These are phyloP conservation scores for Tanaodytes sp. DNA, from an alignment of 2,888 invertebrate genomes.

Conservation along the genomic window DNA sequence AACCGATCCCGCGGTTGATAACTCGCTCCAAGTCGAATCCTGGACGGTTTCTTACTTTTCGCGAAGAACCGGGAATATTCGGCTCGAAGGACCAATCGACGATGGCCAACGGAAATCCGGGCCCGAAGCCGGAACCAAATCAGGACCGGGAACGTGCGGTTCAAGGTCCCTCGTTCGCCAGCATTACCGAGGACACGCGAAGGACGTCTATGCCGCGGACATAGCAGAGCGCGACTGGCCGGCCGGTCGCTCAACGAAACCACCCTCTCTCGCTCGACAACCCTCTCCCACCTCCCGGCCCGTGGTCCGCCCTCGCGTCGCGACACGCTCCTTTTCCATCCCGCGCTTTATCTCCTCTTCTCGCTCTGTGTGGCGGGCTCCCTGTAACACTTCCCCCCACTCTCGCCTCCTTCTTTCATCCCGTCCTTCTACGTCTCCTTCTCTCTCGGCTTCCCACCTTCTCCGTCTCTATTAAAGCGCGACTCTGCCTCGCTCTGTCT, in stretches of 20 bases:
- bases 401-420: constrained; percentile 1
- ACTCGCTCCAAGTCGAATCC: no score
- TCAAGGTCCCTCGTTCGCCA: constrained; percentile 49
- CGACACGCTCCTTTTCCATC: constrained; percentile 25
- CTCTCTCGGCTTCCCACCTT: constrained; percentile 25
- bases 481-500: constrained; percentile 29
- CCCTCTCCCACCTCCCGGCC: constrained; percentile 51
- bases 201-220: constrained; percentile 61
- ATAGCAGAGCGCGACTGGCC: constrained; percentile 68
- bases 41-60: no score
- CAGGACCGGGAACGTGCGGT: constrained; percentile 34
- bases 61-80: no score
- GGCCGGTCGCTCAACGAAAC: constrained; percentile 64
- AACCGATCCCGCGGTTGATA: no score
- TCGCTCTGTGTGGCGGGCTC: constrained; percentile 37
- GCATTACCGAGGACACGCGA: constrained; percentile 54
- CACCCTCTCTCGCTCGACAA: constrained; percentile 51
- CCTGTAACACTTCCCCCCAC: constrained; percentile 32
- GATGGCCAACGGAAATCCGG: constrained; percentile 3
- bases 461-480: constrained; percentile 1
- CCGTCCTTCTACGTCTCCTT: constrained; percentile 15
- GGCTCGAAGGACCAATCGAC: no score
- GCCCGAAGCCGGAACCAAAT: constrained; percentile 17
- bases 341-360: constrained; percentile 31
- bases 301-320: constrained; percentile 21